phyloP scores from a whole-genome alignment of 64 coral and sea anemone genomes.

The Montipora cactus region DNA sequence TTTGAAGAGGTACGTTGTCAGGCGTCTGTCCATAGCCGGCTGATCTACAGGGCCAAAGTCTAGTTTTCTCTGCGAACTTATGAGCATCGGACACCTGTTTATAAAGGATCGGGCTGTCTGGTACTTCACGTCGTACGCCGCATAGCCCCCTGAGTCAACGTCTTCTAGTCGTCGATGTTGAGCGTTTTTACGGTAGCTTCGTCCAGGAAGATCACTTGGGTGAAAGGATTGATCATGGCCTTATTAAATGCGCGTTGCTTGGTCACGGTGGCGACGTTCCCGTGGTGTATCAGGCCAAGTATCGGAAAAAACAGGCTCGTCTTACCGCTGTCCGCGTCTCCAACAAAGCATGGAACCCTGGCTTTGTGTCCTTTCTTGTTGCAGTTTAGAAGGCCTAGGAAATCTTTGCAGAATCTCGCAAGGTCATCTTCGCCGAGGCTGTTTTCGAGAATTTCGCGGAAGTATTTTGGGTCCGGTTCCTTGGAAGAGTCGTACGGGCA shows the following conservation, averaged over 20 bases:
- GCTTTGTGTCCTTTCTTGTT: conserved; percentile 23
- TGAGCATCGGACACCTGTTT: too few relatives aligned
- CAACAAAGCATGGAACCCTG: conserved; percentile 6
- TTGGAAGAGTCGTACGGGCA: neutral
- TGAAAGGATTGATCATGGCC: too few relatives aligned
- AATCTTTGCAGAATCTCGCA: conserved; percentile 8
- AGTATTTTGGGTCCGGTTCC: neutral
- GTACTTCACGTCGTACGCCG: too few relatives aligned
- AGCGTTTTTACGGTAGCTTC: too few relatives aligned
- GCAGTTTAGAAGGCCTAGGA: conserved; percentile 17
- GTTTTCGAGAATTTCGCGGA: conserved; percentile 16
- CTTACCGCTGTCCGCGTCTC: conserved; percentile 34
- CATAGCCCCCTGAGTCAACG: too few relatives aligned
- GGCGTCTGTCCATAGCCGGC: too few relatives aligned
- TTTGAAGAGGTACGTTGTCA: too few relatives aligned
- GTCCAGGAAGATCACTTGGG: too few relatives aligned
- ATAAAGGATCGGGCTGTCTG: too few relatives aligned
- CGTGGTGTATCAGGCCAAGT: neutral
- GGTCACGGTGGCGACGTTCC: conserved; percentile 28
- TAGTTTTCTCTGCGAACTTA: too few relatives aligned
- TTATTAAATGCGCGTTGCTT: conserved; percentile 56
- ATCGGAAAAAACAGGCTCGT: conserved; percentile 51
- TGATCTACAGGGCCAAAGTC: too few relatives aligned
- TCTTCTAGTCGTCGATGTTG: too few relatives aligned
- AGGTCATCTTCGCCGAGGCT: neutral